Conservation (phyloP, 2,888 invertebrate species). For the Chirona hameri region DNA sequence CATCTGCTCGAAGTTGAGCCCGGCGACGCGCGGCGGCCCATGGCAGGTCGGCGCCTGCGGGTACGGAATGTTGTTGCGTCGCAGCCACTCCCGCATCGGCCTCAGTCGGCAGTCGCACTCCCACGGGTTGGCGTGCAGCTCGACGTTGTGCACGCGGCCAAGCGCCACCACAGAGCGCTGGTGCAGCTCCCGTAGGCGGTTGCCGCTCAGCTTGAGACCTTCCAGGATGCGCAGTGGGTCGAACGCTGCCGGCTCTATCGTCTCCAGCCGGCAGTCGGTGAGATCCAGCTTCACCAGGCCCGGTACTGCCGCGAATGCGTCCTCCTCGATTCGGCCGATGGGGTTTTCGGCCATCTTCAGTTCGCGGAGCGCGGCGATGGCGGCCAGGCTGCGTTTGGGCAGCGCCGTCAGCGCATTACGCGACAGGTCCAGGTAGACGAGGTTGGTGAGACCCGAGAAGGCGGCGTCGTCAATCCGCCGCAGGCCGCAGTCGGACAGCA, state of each 20-base stretch:
- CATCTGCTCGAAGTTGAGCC: constrained; percentile 70
- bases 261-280: constrained; percentile 63
- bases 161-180: constrained; percentile 33
- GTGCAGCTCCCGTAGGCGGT: constrained; percentile 46
- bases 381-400: constrained; percentile 72
- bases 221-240: constrained; percentile 60
- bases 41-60: constrained; percentile 72
- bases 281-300: constrained; percentile 63
- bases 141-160: constrained; percentile 64
- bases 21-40: constrained; percentile 43
- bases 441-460: constrained; percentile 79
- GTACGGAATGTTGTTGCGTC: constrained; percentile 61
- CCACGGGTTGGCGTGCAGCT: constrained; percentile 84
- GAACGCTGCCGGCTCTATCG: constrained; percentile 73
- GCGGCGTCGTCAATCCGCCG: constrained; percentile 80
- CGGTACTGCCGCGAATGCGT: constrained; percentile 60
- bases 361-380: constrained; percentile 76
- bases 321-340: constrained; percentile 55
- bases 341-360: constrained; percentile 77
- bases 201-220: constrained; percentile 68
- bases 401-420: constrained; percentile 72
- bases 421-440: constrained; percentile 82
- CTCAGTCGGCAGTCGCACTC: constrained; percentile 79
- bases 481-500: constrained; percentile 75
- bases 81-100: constrained; percentile 75